Percentiles rank a stretch among this genome's conserved stretches.
These are phyloP conservation scores for Caenorhabditis japonica DNA, from an alignment of 2,888 invertebrate genomes.

Conservation along the genomic window DNA sequence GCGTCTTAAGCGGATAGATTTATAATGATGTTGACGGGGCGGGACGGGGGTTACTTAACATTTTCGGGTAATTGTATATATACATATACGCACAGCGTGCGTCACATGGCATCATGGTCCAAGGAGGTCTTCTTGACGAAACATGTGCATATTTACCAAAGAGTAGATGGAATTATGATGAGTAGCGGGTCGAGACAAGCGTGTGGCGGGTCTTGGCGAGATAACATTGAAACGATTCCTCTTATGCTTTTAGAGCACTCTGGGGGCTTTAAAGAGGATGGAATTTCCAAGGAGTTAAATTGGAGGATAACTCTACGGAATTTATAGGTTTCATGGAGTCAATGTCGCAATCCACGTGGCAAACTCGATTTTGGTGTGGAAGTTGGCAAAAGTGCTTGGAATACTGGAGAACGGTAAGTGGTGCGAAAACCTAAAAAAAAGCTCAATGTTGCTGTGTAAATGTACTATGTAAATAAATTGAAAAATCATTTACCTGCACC, in stretches of 20 bases:
- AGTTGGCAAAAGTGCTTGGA: constrained; percentile 82
- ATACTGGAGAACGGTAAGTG: constrained; percentile 17
- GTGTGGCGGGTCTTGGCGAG: neutral
- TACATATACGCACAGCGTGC: constrained; percentile 15
- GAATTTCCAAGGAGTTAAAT: neutral
- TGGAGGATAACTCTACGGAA: neutral
- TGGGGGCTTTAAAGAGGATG: constrained; percentile 8
- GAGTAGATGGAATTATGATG: constrained; percentile 36
- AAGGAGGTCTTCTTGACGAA: constrained; percentile 17
- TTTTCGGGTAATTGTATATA: constrained; percentile 36
- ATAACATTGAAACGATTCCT: constrained; percentile 19
- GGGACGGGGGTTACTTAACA: constrained; percentile 39
- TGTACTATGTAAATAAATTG: too few relatives aligned
- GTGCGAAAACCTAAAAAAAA: too few relatives aligned
- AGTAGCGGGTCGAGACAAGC: constrained; percentile 8
- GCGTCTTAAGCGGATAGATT: neutral
- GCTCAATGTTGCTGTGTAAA: too few relatives aligned
- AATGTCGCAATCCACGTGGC: constrained; percentile 89
- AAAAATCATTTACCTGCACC: too few relatives aligned
- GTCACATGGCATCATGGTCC: constrained; percentile 24
- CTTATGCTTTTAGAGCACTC: constrained; percentile 26
- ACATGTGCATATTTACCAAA: constrained; percentile 16
- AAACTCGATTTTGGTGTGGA: constrained; percentile 87
- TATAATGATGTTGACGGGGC: constrained; percentile 15
- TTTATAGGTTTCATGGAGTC: constrained; percentile 86